Percentiles rank a stretch among this genome's conserved stretches.
Evolutionary conservation across 1,140 invertebrate genomes (phyloP).

Genomic region (Drosophila carrolli): DNA sequence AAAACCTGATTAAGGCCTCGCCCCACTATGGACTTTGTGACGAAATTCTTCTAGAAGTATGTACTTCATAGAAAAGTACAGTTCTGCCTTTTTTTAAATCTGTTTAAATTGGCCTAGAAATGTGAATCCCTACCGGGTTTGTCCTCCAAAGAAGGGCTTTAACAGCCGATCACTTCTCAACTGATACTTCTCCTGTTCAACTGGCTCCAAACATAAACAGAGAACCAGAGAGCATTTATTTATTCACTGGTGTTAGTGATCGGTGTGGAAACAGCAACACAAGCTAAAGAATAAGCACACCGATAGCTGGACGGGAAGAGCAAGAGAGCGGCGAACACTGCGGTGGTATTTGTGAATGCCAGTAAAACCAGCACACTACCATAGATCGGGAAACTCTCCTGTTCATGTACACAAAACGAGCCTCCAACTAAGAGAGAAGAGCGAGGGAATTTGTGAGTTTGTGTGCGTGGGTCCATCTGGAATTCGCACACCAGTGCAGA

Average conservation of each 20-base stretch:
- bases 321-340: conserved; percentile 36
- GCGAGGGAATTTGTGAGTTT: not conserved
- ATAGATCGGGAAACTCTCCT: not conserved
- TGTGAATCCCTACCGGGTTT: not conserved
- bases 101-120: not conserved
- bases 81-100: not conserved
- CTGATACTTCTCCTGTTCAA: not conserved
- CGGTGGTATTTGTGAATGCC: conserved; percentile 33
- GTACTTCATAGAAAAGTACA: conserved; percentile 8
- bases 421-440: conserved; percentile 16
- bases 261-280: conserved; percentile 1
- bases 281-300: not conserved
- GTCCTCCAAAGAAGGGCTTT: conserved; percentile 42
- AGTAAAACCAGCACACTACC: conserved; percentile 24
- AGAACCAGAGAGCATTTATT: conserved; percentile 42
- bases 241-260: conserved; percentile 41
- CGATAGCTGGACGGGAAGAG: not conserved
- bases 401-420: conserved; percentile 14
- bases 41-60: conserved; percentile 32
- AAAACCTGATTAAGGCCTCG: conserved; percentile 13
- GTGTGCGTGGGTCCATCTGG: conserved; percentile 26
- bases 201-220: conserved; percentile 53
- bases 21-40: conserved; percentile 24
- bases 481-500: not conserved
- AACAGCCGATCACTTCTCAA: conserved; percentile 19